phyloP scores from a whole-genome alignment of 2,888 invertebrate genomes.

The Unio pictorum region DNA sequence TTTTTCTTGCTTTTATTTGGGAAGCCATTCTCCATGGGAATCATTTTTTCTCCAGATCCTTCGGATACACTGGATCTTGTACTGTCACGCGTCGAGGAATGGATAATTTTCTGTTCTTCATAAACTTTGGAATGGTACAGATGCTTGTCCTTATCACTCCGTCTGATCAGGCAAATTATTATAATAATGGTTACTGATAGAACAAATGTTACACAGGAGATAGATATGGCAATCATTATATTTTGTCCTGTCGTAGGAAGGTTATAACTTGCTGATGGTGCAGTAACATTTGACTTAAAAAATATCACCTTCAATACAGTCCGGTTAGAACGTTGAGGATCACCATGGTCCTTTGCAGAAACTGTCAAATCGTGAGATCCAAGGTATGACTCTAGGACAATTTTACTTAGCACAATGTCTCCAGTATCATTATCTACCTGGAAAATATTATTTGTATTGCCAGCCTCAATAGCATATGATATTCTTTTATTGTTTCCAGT shows the following conservation, averaged over 20 bases:
- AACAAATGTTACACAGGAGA: constrained; percentile 44
- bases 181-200: constrained; percentile 40
- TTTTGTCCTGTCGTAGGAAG: constrained; percentile 28
- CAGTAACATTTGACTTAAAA: constrained; percentile 21
- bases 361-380: constrained; percentile 36
- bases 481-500: constrained; percentile 31
- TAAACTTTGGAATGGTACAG: constrained; percentile 38
- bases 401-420: constrained; percentile 26
- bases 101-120: constrained; percentile 47
- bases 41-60: constrained; percentile 44
- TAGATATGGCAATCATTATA: constrained; percentile 39
- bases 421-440: constrained; percentile 32
- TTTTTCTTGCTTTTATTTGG: constrained; percentile 27
- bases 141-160: constrained; percentile 31
- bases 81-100: constrained; percentile 32
- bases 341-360: constrained; percentile 36
- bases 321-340: constrained; percentile 19
- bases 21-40: constrained; percentile 16
- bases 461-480: constrained; percentile 26
- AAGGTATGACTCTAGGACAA: constrained; percentile 24
- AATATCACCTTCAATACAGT: constrained; percentile 37
- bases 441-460: constrained; percentile 25
- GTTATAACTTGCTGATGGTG: neutral
- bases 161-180: constrained; percentile 34
- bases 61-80: constrained; percentile 40